Conservation (phyloP, 2,113 vertebrate genomes). For the Noctilio leporinus region DNA sequence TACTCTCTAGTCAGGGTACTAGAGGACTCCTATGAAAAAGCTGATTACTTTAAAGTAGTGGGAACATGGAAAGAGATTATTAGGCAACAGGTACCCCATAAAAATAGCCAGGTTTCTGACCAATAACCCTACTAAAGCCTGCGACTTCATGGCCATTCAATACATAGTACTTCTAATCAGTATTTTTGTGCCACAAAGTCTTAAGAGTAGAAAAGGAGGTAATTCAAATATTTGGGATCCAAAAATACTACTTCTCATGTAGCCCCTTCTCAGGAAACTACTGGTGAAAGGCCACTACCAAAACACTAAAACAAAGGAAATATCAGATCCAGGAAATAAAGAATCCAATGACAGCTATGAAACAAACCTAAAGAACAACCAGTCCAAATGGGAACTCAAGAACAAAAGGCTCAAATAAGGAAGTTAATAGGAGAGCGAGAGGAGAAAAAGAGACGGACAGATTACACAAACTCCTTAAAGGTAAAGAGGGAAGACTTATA, state of each 20-base stretch:
- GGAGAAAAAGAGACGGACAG: neutral
- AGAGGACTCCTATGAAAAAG: neutral
- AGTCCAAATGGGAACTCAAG: neutral
- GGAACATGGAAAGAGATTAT: neutral
- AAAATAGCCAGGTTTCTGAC: neutral
- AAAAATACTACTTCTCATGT: neutral
- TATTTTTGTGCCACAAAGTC: neutral
- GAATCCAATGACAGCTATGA: neutral
- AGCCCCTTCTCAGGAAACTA: neutral
- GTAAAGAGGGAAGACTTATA: neutral
- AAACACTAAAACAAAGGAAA: neutral
- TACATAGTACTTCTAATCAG: neutral
- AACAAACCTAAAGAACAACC: neutral
- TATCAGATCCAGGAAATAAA: neutral
- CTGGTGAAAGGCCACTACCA: neutral
- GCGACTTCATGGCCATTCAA: neutral
- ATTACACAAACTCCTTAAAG: neutral
- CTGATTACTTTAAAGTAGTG: neutral
- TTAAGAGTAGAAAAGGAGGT: neutral
- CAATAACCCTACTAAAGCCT: neutral
- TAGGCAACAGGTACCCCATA: neutral
- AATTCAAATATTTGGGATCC: neutral
- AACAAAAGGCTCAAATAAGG: neutral
- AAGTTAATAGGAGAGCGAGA: neutral
- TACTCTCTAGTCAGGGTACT: neutral